phyloP scores from a whole-genome alignment of 2,113 vertebrate species.

The Rhinichthys klamathensis region DNA sequence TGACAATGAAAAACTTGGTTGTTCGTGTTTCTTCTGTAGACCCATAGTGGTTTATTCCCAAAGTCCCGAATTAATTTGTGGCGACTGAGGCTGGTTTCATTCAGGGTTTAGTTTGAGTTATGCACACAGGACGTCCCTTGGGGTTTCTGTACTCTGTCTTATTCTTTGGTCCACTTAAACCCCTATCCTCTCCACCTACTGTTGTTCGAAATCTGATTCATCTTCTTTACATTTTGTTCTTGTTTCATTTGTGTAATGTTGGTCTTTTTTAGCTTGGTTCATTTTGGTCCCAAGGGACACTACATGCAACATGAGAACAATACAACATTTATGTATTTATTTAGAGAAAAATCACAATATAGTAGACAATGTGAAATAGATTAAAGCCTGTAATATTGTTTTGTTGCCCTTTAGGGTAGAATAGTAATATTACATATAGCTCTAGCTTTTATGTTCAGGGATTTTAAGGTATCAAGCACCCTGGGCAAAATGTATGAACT shows the following conservation, averaged over 20 bases:
- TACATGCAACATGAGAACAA: neutral
- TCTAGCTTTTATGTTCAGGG: too few species aligned
- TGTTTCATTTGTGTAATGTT: neutral
- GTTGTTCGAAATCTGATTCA: neutral
- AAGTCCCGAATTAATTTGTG: constrained; percentile 54
- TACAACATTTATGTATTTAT: too few species aligned
- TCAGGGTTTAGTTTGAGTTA: constrained; percentile 44
- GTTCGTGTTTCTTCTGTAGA: constrained; percentile 25
- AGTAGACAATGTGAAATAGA: too few species aligned
- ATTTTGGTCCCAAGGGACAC: neutral
- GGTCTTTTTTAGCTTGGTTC: neutral
- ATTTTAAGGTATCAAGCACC: too few species aligned
- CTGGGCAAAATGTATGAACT: neutral
- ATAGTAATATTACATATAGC: too few species aligned
- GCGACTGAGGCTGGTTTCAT: constrained; percentile 36
- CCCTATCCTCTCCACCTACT: too few species aligned
- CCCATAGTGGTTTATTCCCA: constrained; percentile 47
- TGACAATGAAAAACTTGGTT: constrained; percentile 34
- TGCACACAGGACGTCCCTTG: constrained; percentile 19
- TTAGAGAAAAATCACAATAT: too few species aligned
- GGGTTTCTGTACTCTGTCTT: neutral
- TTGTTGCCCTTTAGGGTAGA: too few species aligned
- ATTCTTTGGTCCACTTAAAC: neutral
- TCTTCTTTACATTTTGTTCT: neutral
- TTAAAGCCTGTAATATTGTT: too few species aligned